Evolutionary conservation across 2,888 invertebrate species (phyloP), one percentile per base, ranked within the genome.

Genomic region (Drosophila siamana): DNA sequence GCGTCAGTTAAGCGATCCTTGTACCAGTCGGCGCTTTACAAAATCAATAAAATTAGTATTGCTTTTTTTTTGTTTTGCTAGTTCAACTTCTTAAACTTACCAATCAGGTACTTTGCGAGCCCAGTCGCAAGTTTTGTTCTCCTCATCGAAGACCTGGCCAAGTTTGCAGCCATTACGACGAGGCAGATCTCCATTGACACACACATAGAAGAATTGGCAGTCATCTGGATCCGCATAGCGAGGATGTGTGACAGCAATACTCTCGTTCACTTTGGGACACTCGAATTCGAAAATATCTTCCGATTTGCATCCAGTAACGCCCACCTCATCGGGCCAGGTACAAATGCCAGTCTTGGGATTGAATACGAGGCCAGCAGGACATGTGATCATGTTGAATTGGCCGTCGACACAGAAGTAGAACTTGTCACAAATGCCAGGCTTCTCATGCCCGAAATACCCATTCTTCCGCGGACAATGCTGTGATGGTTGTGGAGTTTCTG

Each of bases 361-460:
- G 93, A 97, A 98, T 9, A 97, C 97, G 59, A 98, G 92, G 0
- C 97, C 97, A 46, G 94, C 95, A 0, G 98, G 97, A 72, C 98
- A 98, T 0, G 95, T 96, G 90, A 98, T 97, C 95, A 96, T 96
- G 92, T 97, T 97, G 93, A 95, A 97, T 92, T 96, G 94, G 4
- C 97, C 97, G 90, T 97, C 97, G 26, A 97, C 97, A 89, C 97
- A 97, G 91, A 95, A 97, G 92, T 96, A 97, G 93, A 97, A 97
- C 89, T 95, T 96, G 90, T 96, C 96, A 90, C 98, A 98, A 78
- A 95, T 94, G 40, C 94, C 94, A 0, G 93, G 91, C 68, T 97
- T 95, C 87, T 96, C 95, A 91, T 97, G 97, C 0, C 95, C 95
- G 92, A 97, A 98, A 93, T 97, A 97, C 6, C 98, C 98, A 91